Base-by-base conservation (phyloP, 2,113 vertebrate species). In the Upupa epops region DNA sequence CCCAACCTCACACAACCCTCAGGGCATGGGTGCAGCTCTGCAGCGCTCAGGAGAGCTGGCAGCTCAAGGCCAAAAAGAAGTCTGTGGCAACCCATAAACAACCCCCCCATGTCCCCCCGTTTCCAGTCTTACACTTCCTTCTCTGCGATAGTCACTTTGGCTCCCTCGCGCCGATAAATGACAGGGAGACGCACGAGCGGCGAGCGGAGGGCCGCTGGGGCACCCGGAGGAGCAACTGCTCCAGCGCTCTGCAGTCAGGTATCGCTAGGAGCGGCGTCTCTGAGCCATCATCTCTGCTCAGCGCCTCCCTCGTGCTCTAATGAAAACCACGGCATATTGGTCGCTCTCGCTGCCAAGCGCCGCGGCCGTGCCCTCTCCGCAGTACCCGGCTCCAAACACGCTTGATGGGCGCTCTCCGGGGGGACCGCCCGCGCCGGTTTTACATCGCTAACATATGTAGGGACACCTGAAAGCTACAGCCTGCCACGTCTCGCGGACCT, bases 251-350 rank as follows among this genome's bases (percentile, higher is more conserved):
- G 78, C 88, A 83, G 92, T 84, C 96, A 93, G 96, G 96, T 96
- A 89, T 72, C 95, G 92, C 93, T 51, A 59, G 85, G 90, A 91
- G 80, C 26, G 71, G 78, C 71, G 1, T 64, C 92, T 96, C 94
- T 34, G 70, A 96, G 96, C 95, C 92, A 73, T 82, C 85, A 93
- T 96, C 96, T 81, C 76, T 15, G 78, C 96, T 98, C 96, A 81
- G 96, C 66, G 86, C 96, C 98, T 97, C 98, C 96, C 95, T 68
- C 37, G 90, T 91, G 95, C 96, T 95, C 77, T 96, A 96, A 97
- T 98, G 97, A 98, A 97, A 98, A 98, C 96, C 86, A 58, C 97
- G 97, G 98, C 98, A 99, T 99, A 99, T 99, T 98, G 98, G 97
- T 97, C 36, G 96, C 92, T 94, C 81, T 96, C 72, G 93, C 98